A percentile compares a stretch with the other conserved stretches of the same genome.
Conservation (phyloP, 2,797 vertebrate genomes). For the Acropternis orthonyx region DNA sequence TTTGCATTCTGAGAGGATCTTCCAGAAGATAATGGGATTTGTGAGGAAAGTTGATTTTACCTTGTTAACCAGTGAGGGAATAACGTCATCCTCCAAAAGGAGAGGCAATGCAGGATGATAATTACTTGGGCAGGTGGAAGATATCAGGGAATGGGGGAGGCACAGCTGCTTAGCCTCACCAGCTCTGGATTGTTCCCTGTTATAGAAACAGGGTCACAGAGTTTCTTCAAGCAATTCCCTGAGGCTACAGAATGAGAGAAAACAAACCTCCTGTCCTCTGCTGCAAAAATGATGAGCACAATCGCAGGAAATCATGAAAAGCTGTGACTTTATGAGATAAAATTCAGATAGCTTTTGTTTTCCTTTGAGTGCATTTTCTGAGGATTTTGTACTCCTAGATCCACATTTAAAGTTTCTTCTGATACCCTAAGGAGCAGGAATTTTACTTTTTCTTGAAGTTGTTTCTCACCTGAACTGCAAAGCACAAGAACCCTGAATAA, state of each 20-base stretch:
- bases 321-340: not conserved
- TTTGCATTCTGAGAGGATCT: constrained; percentile 48
- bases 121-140: constrained; percentile 39
- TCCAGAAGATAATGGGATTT: constrained; percentile 56
- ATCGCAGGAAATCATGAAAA: not conserved
- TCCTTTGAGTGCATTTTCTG: not conserved
- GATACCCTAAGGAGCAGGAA: not conserved
- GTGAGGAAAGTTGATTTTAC: constrained; percentile 63
- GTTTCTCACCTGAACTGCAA: not conserved
- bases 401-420: not conserved
- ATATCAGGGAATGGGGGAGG: not conserved
- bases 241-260: constrained; percentile 2
- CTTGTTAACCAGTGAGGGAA: constrained; percentile 39
- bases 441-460: not conserved
- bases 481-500: not conserved
- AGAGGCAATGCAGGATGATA: not conserved
- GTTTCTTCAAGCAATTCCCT: constrained; percentile 16
- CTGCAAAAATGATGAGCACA: not conserved
- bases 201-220: not conserved
- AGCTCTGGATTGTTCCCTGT: not conserved
- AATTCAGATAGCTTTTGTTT: not conserved
- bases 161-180: constrained; percentile 34
- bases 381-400: not conserved
- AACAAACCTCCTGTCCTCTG: not conserved
- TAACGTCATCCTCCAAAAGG: not conserved